Percentiles rank a stretch among this genome's conserved stretches.
These are phyloP conservation scores for Platichthys flesus DNA, from an alignment of 2,113 vertebrate genomes.

Conservation along the genomic window DNA sequence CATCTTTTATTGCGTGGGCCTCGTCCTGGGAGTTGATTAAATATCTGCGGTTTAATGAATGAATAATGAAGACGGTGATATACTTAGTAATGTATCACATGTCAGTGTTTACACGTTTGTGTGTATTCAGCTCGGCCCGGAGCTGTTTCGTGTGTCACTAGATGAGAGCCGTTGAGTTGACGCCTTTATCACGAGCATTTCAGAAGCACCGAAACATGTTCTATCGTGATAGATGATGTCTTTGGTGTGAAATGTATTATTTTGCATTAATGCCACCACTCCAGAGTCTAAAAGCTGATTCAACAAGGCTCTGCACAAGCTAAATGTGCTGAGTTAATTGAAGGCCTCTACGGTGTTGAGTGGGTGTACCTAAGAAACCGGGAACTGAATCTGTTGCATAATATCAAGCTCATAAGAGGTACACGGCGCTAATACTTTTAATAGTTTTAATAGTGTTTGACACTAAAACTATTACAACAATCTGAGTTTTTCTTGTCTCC, in stretches of 20 bases:
- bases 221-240: not conserved
- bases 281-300: constrained; percentile 3
- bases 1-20: constrained; percentile 35
- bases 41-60: constrained; percentile 52
- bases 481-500: not conserved
- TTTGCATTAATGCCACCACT: constrained; percentile 12
- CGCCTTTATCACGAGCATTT: constrained; percentile 6
- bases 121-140: constrained; percentile 19
- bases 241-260: not conserved
- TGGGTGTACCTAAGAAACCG: constrained; percentile 4
- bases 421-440: not conserved
- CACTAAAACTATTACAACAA: constrained; percentile 1
- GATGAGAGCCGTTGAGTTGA: constrained; percentile 11
- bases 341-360: not conserved
- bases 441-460: not conserved
- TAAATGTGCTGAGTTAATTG: not conserved
- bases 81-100: constrained; percentile 22
- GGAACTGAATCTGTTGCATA: constrained; percentile 1
- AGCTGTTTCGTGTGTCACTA: not conserved
- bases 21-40: constrained; percentile 48
- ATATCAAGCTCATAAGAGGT: not conserved
- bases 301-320: constrained; percentile 5
- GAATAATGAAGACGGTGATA: constrained; percentile 40
- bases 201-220: not conserved
- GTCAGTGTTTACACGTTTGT: constrained; percentile 38